Percentiles rank a stretch among this genome's conserved stretches.
These are phyloP conservation scores for Lynx canadensis DNA, from an alignment of 2,113 vertebrate species.

Conservation along the genomic window DNA sequence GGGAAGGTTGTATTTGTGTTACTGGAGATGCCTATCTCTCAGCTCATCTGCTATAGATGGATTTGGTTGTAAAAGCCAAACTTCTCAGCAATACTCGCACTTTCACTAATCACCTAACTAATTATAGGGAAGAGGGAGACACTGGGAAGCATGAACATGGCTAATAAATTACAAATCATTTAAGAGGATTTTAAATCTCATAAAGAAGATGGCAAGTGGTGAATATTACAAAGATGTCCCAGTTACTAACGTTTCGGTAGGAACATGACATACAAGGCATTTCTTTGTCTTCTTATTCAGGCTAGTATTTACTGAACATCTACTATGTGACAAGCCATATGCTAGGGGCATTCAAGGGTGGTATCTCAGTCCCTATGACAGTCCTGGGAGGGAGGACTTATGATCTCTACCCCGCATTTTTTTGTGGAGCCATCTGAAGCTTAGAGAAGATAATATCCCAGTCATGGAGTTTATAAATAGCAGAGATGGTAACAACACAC, in stretches of 20 bases:
- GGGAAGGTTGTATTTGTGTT: slow-evolving; percentile 61
- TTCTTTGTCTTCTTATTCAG: background rate
- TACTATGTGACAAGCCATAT: background rate
- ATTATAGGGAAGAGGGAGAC: background rate
- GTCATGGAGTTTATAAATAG: background rate
- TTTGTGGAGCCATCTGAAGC: background rate
- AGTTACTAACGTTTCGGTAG: background rate
- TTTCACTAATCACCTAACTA: slow-evolving; percentile 6
- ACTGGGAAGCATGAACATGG: background rate
- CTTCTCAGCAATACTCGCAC: background rate
- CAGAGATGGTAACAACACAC: background rate
- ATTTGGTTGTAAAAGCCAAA: background rate
- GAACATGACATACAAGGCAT: background rate
- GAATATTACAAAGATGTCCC: background rate
- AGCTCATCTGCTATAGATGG: background rate
- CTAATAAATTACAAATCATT: background rate
- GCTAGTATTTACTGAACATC: background rate
- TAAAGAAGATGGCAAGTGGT: background rate
- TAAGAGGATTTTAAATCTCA: background rate
- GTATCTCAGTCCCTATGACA: background rate
- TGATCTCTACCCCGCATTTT: background rate
- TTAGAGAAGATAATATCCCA: background rate
- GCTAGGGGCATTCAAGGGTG: background rate
- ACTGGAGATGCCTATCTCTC: slow-evolving; percentile 22
- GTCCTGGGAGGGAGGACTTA: background rate